Evolutionary conservation across 2,113 vertebrate species (phyloP), one percentile per base, ranked within the genome.

Genomic region (Nipponia nippon): DNA sequence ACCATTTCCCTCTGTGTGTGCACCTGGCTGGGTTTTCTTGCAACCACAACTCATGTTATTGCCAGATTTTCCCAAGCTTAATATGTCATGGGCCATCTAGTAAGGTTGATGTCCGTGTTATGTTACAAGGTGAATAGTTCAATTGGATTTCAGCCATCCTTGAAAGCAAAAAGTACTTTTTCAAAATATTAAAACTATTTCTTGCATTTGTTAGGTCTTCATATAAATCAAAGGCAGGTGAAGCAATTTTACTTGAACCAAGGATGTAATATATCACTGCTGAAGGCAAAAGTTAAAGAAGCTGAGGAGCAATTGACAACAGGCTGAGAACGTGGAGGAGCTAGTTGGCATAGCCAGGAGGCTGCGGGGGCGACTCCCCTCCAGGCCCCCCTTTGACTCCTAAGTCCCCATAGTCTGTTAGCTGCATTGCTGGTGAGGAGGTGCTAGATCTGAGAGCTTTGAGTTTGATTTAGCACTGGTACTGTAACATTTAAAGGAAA

Each of bases 401-500:
- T 16, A 4, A 49, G 38, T 25, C 66, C n/a, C 29, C 61, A 21
- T 11, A 7, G 32, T 46, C 63, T 66, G 8, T 38, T 58, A 40
- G 42, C 32, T 62, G 14, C 38, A 5, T 26, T 66, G 59, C 67
- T 73, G 49, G 4, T 66, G 77, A 53, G 46, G 38, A 69, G 36
- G 36, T 81, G 72, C 36, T 67, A 25, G 44, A 8, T 26, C 19
- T 9, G 88, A 75, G 70, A 73, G 12, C 66, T 87, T 75, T 3
- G 15, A 77, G 83, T 79, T 84, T 29, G 18, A n/a, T 87, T 88
- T 93, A 90, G 56, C 0, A 0, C 66, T 56, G 50, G 10, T 80
- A 22, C 75, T 55, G 66, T 73, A 85, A 83, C 36, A 6, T 85
- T 90, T 95, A 78, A 93, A 87, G 95, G 79, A 92, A 95, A 91